Evolutionary conservation across 2,888 invertebrate genomes (phyloP).

Genomic region (Adela reaumurella): DNA sequence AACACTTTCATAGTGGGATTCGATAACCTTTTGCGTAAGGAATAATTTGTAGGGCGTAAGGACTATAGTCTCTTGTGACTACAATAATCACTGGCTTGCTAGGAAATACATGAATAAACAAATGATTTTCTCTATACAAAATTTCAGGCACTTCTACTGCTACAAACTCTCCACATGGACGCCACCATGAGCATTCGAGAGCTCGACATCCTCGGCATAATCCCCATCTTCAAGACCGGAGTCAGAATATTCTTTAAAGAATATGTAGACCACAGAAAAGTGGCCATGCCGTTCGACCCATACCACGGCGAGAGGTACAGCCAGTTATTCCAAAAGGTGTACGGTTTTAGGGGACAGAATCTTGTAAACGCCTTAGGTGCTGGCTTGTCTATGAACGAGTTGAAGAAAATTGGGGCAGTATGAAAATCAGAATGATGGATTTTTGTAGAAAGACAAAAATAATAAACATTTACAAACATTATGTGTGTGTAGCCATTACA

Average conservation of each 20-base stretch:
- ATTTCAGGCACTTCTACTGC: neutral
- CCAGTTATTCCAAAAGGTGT: constrained; percentile 12
- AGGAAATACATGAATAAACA: too few species aligned
- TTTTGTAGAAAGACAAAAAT: neutral
- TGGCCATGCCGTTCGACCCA: constrained; percentile 7
- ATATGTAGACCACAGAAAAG: constrained; percentile 4
- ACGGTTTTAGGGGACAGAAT: constrained; percentile 14
- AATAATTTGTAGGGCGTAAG: too few species aligned
- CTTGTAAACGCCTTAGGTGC: constrained; percentile 16
- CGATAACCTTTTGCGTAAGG: too few species aligned
- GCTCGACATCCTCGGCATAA: constrained; percentile 21
- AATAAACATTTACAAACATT: too few species aligned
- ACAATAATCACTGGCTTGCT: too few species aligned
- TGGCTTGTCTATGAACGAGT: constrained; percentile 17
- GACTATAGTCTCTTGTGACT: too few species aligned
- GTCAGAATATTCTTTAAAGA: constrained; percentile 10
- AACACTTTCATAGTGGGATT: too few species aligned
- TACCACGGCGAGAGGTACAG: constrained; percentile 12
- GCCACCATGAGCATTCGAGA: constrained; percentile 18
- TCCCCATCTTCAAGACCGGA: constrained; percentile 20
- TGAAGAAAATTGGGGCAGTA: constrained; percentile 12
- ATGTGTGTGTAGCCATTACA: too few species aligned
- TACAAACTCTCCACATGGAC: neutral
- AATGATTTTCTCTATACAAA: too few species aligned
- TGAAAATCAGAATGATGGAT: neutral